Evolutionary conservation across 2,113 vertebrate species (phyloP).

Genomic region (Tichodroma muraria): DNA sequence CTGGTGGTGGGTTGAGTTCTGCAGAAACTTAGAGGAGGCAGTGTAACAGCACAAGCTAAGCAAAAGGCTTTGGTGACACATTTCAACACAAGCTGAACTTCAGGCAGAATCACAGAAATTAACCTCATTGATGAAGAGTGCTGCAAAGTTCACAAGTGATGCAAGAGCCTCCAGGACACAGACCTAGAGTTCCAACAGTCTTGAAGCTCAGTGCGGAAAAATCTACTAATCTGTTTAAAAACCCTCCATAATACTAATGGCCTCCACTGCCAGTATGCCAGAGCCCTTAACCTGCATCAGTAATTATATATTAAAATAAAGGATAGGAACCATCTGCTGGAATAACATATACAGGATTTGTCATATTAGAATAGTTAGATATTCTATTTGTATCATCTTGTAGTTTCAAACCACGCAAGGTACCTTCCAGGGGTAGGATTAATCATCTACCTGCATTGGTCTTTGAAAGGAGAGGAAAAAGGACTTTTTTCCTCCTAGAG

Average conservation of each 20-base stretch:
- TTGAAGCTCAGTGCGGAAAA: background rate
- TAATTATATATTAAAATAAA: background rate
- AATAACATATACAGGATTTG: background rate
- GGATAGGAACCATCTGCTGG: background rate
- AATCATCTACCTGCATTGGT: too few species aligned
- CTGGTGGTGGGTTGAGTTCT: background rate
- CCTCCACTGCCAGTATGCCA: background rate
- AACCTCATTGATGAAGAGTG: background rate
- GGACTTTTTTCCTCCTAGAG: background rate
- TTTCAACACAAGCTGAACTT: background rate
- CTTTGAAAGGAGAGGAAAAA: background rate
- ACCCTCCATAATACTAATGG: background rate
- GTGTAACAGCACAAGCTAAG: background rate
- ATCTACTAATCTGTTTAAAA: background rate
- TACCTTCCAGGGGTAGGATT: background rate
- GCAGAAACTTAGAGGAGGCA: background rate
- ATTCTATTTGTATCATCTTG: background rate
- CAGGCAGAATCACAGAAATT: background rate
- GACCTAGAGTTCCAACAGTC: rapidly evolving
- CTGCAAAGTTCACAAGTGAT: background rate
- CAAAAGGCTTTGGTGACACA: background rate
- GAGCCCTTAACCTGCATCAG: background rate
- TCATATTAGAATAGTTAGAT: background rate
- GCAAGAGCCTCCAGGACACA: background rate
- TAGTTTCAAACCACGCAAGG: background rate